Evolutionary conservation across 2,888 invertebrate genomes (phyloP), one percentile per base, ranked within the genome.

Genomic region (Xylocampa areola): DNA sequence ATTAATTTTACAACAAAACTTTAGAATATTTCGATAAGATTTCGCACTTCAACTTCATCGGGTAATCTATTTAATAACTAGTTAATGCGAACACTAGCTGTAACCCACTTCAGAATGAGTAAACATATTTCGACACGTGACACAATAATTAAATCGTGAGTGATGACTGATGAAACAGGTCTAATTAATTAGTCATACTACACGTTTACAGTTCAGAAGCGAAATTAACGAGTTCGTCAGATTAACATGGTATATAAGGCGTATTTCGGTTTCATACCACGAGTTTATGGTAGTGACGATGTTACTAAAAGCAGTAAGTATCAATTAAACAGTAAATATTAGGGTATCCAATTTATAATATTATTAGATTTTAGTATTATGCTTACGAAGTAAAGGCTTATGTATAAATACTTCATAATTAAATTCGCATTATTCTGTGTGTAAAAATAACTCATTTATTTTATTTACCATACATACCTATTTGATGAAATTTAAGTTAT

Each of bases 231-330:
- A 41, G 19, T 16, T 54, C 36, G 40, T 58, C 14, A 16, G 53
- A 52, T 62, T 47, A 30, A n/a, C 27, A 25, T 32, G 59, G 51
- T 76, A 73, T 76, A 73, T 59, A 65, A 69, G 43, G 25, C n/a
- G 25, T 5, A 25, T 45, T 50, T 43, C 27, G 5, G 32, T 30
- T 33, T 40, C 14, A 32, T 13, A 21, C 11, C n/a, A 17, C 44
- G 50, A 65, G 62, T 57, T 62, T 50, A 50, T 58, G 51, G 30
- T 49, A 39, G 65, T 50, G 52, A 72, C 51, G 37, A 76, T 76
- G 76, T 50, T 73, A 44, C 47, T 73, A 3, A 76, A 72, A 67
- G 52, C 63, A 49, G 76, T 76, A 47, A 72, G 72, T 72, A 33
- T 43, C 0, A 16, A 14, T 2, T 4, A 29, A 6, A 13, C 47